Evolutionary conservation across 1,140 invertebrate genomes (phyloP).

Genomic region (Drosophila lacertosa): DNA sequence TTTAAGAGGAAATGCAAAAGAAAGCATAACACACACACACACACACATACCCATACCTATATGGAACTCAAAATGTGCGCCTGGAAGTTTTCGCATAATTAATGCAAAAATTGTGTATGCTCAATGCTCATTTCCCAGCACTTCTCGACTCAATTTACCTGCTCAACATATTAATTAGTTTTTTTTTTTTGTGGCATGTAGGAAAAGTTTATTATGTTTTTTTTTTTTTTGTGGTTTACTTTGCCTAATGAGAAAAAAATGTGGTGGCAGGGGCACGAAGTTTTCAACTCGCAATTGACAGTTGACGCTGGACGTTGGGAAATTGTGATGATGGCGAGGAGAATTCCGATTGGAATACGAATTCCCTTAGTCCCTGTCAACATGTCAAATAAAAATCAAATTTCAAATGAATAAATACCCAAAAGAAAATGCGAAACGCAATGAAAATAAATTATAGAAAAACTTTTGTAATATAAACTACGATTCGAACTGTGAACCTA

Average conservation of each 20-base stretch:
- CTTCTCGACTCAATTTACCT: slow-evolving; percentile 49
- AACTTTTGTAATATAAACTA: slow-evolving; percentile 81
- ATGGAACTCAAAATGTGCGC: slow-evolving; percentile 16
- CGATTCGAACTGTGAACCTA: slow-evolving; percentile 22
- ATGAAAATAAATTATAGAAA: slow-evolving; percentile 81
- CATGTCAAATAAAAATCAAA: slow-evolving; percentile 83
- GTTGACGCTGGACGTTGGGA: slow-evolving; percentile 19
- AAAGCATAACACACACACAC: slow-evolving; percentile 1
- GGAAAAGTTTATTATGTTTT: background rate
- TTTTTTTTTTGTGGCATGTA: slow-evolving; percentile 64
- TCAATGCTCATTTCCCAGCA: slow-evolving; percentile 51
- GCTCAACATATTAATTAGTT: slow-evolving; percentile 79
- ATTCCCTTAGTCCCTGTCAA: slow-evolving; percentile 61
- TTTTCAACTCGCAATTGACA: slow-evolving; percentile 26
- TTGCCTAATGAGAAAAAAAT: slow-evolving; percentile 66
- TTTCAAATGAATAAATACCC: slow-evolving; percentile 75
- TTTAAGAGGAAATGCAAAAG: background rate
- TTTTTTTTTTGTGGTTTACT: slow-evolving; percentile 4
- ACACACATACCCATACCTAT: background rate
- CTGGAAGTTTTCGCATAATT: slow-evolving; percentile 74
- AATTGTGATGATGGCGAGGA: too few species aligned
- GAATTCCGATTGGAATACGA: slow-evolving; percentile 28
- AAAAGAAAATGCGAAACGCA: slow-evolving; percentile 69
- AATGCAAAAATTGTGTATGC: slow-evolving; percentile 64
- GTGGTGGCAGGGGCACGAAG: slow-evolving; percentile 17